Evolutionary conservation across 2,113 vertebrate species (phyloP), one percentile per base, ranked within the genome.

Genomic region (Calyptommatus sinebrachiatus): DNA sequence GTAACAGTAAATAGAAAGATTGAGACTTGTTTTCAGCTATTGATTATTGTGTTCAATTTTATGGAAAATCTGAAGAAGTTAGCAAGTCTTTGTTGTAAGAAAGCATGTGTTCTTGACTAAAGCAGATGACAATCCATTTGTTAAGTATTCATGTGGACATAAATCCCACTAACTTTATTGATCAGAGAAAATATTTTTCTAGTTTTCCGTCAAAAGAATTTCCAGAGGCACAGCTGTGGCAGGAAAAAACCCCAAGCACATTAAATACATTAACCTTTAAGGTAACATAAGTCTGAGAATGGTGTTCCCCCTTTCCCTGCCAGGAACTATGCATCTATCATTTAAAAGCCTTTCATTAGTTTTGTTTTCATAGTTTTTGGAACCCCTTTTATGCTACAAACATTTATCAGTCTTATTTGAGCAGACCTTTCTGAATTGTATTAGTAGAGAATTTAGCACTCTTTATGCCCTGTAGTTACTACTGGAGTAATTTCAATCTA

Each of bases 401-500:
- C 77, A 14, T 1, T 66, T 77, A 62, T 76, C 2, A 11, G 1
- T 85, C 28, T 53, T 63, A 45, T 21, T 83, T 72, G 69, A 50
- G 31, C 66, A 80, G 77, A 61, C 78, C 61, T 70, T 87, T 83
- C 0, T 0, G 12, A 48, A 76, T 82, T 78, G 46, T 1, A 21
- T 35, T 48, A 29, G 73, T 5, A n/a, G 41, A 57, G 31, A 69
- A 18, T 14, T 83, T 84, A 86, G 21, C 71, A 1, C 67, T 50
- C 28, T 66, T 80, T 53, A 80, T 73, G 61, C 61, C 67, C 31
- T 83, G 26, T 48, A 74, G 73, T 89, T 86, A 74, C 1, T 0
- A 46, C 84, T 89, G 76, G 12, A 80, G 26, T 86, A 82, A 82
- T 82, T 89, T 83, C 74, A 85, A 50, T 66, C 76, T 79, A 83